These are phyloP conservation scores for Myrmecobius fasciatus DNA, from an alignment of 2,113 vertebrate genomes.

Conservation along the genomic window DNA sequence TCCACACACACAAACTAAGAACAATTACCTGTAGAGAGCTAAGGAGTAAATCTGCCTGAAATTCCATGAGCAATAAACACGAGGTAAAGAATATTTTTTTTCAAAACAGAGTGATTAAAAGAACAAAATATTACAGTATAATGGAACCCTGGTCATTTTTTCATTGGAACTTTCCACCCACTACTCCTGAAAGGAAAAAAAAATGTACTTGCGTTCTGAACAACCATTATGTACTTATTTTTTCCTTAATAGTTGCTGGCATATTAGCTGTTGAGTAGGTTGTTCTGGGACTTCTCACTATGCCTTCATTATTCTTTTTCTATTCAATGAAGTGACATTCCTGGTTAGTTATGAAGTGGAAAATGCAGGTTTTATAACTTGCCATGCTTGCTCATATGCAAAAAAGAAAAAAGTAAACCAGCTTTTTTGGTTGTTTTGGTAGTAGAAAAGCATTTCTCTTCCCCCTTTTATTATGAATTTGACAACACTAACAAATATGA, in stretches of 20 bases:
- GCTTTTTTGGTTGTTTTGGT: not conserved
- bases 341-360: constrained; percentile 37
- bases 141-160: constrained; percentile 65
- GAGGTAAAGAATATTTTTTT: constrained; percentile 67
- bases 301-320: constrained; percentile 24
- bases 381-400: constrained; percentile 4
- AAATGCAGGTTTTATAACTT: constrained; percentile 31
- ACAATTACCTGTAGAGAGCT: constrained; percentile 58
- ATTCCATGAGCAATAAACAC: constrained; percentile 69
- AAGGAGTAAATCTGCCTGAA: constrained; percentile 41
- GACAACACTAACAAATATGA: not conserved
- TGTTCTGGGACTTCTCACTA: constrained; percentile 21
- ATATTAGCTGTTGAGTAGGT: not conserved
- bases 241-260: constrained; percentile 41
- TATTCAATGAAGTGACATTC: not conserved
- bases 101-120: constrained; percentile 64
- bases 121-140: constrained; percentile 74
- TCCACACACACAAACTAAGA: constrained; percentile 43
- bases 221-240: constrained; percentile 1
- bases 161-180: constrained; percentile 78
- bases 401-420: constrained; percentile 11
- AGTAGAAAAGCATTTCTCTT: constrained; percentile 3
- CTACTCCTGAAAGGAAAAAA: constrained; percentile 61
- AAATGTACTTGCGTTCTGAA: constrained; percentile 65
- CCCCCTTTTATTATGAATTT: not conserved